phyloP scores from a whole-genome alignment of 1,140 invertebrate genomes.

The Pseudomyrmex sp. region DNA sequence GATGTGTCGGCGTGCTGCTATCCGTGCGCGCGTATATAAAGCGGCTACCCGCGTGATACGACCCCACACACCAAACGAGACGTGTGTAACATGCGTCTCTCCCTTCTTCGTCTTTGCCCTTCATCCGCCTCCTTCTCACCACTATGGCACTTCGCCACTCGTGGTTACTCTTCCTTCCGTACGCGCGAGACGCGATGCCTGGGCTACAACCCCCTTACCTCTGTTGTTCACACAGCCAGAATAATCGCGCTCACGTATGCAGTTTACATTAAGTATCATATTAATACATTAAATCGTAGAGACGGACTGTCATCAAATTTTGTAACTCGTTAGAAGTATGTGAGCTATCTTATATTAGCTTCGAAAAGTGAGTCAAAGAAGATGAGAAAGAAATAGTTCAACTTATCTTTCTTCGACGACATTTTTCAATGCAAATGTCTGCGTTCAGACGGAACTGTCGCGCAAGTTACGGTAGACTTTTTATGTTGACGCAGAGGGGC shows the following conservation, averaged over 20 bases:
- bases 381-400: not conserved
- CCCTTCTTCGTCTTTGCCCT: constrained; percentile 35
- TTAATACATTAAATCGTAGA: too few species aligned
- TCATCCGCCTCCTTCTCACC: constrained; percentile 1
- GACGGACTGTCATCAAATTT: not conserved
- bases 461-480: constrained; percentile 10
- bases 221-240: not conserved
- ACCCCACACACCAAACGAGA: constrained; percentile 63
- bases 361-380: not conserved
- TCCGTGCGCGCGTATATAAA: constrained; percentile 66
- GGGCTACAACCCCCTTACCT: constrained; percentile 19
- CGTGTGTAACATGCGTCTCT: constrained; percentile 49
- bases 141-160: not conserved
- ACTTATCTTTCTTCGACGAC: not conserved
- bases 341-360: not conserved
- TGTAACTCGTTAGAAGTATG: not conserved
- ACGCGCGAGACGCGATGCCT: constrained; percentile 35
- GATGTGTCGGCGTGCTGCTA: constrained; percentile 69
- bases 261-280: not conserved
- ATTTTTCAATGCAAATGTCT: not conserved
- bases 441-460: not conserved
- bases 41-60: constrained; percentile 60
- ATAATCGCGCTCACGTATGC: not conserved
- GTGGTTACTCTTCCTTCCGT: constrained; percentile 29
- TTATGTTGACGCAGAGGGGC: constrained; percentile 21